A percentile compares a stretch with the other conserved stretches of the same genome.
These are phyloP conservation scores for Sarcophaga bullata DNA, from an alignment of 1,140 invertebrate species.

Conservation along the genomic window DNA sequence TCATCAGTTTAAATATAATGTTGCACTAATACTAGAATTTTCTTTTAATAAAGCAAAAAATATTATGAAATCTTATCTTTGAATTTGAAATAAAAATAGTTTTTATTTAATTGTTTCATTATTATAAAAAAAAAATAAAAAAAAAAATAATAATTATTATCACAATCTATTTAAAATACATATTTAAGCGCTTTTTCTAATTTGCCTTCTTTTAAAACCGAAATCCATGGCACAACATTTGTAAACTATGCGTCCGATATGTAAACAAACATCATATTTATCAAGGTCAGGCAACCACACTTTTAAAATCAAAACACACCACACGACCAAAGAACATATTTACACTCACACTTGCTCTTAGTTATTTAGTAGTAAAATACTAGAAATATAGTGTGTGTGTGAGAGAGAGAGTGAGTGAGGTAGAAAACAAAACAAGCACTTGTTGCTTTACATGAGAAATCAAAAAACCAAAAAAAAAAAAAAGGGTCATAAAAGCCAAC, in stretches of 20 bases:
- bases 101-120: too few relatives aligned
- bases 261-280: background rate
- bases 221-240: too few relatives aligned
- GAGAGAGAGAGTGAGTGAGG: background rate
- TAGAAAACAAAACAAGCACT: constrained; percentile 20
- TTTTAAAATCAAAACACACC: constrained; percentile 43
- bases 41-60: background rate
- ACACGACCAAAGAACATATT: background rate
- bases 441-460: background rate
- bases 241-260: too few relatives aligned
- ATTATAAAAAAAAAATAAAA: too few relatives aligned
- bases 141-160: too few relatives aligned
- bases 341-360: background rate
- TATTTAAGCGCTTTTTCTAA: too few relatives aligned
- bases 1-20: constrained; percentile 7
- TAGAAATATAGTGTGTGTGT: too few relatives aligned
- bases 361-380: background rate
- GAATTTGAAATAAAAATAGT: too few relatives aligned
- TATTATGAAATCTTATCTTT: too few relatives aligned
- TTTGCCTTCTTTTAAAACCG: too few relatives aligned
- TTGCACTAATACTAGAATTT: background rate
- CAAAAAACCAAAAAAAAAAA: background rate
- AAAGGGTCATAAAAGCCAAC: constrained; percentile 31
- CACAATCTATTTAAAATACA: too few relatives aligned
- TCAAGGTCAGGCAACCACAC: constrained; percentile 39